Evolutionary conservation across 2,113 vertebrate genomes (phyloP).

Genomic region (Microcebus lehilahytsara): DNA sequence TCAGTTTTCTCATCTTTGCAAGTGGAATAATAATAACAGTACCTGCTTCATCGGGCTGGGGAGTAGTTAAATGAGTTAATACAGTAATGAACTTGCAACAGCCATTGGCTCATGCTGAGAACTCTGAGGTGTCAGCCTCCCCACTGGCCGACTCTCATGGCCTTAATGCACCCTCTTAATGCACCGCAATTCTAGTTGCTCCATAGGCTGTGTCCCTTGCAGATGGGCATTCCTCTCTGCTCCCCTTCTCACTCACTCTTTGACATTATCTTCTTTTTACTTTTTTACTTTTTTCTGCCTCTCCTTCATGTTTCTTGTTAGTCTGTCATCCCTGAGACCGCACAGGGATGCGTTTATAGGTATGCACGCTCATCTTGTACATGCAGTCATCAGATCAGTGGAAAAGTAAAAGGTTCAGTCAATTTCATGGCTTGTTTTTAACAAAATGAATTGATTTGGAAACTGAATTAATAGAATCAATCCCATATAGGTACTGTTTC

Average conservation of each 20-base stretch:
- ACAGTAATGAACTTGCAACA: not conserved
- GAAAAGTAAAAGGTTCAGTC: not conserved
- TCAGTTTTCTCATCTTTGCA: not conserved
- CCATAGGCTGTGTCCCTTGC: not conserved
- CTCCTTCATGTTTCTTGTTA: not conserved
- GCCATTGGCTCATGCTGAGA: not conserved
- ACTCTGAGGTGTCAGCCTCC: rapidly evolving
- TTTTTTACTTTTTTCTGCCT: not conserved
- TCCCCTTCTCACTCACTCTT: not conserved
- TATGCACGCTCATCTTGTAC: not conserved
- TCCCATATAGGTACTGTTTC: not conserved
- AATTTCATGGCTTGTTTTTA: not conserved
- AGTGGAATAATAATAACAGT: not conserved
- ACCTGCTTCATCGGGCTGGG: too few relatives aligned
- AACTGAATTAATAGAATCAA: not conserved
- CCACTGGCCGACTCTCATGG: rapidly evolving
- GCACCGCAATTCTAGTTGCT: not conserved
- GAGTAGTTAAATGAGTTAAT: not conserved
- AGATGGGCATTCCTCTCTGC: not conserved
- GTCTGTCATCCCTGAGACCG: not conserved
- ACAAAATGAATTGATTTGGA: not conserved
- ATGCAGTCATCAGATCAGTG: not conserved
- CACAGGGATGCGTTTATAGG: not conserved
- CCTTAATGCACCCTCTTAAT: not conserved
- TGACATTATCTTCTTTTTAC: not conserved